Conservation (phyloP, 1,140 invertebrate genomes). For the Saxidomus purpurata region DNA sequence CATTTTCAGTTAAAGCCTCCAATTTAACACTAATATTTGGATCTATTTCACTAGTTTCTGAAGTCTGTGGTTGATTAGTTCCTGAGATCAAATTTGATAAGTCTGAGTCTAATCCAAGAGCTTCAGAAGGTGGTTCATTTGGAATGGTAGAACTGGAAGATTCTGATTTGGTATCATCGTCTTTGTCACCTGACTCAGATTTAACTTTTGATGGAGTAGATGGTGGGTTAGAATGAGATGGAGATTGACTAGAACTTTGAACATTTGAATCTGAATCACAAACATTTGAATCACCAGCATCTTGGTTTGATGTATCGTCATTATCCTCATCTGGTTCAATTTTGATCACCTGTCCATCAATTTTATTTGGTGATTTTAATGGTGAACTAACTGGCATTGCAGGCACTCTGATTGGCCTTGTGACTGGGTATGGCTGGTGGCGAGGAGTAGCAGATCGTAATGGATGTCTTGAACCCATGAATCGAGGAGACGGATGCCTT, state of each 20-base stretch:
- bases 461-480: neutral
- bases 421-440: slow-evolving; percentile 48
- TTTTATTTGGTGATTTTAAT: slow-evolving; percentile 39
- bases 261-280: neutral
- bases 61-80: neutral
- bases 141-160: slow-evolving; percentile 56
- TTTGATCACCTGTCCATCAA: slow-evolving; percentile 40
- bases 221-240: slow-evolving; percentile 6
- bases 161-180: slow-evolving; percentile 52
- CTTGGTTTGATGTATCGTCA: slow-evolving; percentile 22
- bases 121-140: slow-evolving; percentile 11
- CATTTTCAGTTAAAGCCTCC: slow-evolving; percentile 48
- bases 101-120: slow-evolving; percentile 32
- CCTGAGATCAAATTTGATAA: slow-evolving; percentile 51
- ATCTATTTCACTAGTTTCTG: slow-evolving; percentile 25
- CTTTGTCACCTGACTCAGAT: slow-evolving; percentile 29
- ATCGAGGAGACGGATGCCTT: neutral
- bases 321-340: slow-evolving; percentile 26
- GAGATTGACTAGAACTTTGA: neutral
- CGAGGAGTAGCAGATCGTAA: neutral
- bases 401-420: slow-evolving; percentile 9
- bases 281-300: neutral
- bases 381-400: slow-evolving; percentile 5
- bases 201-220: slow-evolving; percentile 36
- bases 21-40: slow-evolving; percentile 54